Conservation (phyloP, 2,797 vertebrate genomes). For the Dendrocincla fuliginosa region DNA sequence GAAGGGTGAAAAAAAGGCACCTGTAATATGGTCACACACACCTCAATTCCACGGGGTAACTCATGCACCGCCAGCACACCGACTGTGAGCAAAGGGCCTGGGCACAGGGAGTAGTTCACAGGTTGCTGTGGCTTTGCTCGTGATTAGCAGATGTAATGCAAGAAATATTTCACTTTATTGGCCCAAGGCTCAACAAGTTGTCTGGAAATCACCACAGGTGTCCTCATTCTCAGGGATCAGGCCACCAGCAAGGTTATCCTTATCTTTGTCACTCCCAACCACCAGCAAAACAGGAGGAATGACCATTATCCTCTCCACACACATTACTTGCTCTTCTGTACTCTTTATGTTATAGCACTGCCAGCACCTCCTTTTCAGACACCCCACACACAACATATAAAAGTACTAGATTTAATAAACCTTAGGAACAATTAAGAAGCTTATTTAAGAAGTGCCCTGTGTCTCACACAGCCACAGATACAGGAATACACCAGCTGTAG, state of each 20-base stretch:
- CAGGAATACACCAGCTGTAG: not conserved
- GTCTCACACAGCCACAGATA: not conserved
- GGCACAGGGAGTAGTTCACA: accelerated
- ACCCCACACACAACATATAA: not conserved
- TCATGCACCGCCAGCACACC: accelerated
- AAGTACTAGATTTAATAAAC: not conserved
- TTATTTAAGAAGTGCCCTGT: not conserved
- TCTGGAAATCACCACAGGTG: not conserved
- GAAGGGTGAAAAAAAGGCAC: not conserved
- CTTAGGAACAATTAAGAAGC: not conserved
- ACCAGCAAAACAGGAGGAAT: accelerated
- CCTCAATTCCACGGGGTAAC: not conserved
- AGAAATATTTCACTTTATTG: not conserved
- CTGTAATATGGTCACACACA: not conserved
- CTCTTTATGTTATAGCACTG: not conserved
- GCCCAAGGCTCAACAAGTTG: not conserved
- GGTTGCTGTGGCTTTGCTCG: accelerated
- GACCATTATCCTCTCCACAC: not conserved
- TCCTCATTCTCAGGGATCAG: not conserved
- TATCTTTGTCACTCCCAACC: accelerated
- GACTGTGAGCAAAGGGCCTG: not conserved
- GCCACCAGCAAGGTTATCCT: not conserved
- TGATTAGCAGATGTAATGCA: not conserved
- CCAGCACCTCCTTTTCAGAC: not conserved
- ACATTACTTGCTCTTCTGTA: not conserved